phyloP scores from a whole-genome alignment of 1,140 invertebrate species.

The Trachymyrmex septentrionalis region DNA sequence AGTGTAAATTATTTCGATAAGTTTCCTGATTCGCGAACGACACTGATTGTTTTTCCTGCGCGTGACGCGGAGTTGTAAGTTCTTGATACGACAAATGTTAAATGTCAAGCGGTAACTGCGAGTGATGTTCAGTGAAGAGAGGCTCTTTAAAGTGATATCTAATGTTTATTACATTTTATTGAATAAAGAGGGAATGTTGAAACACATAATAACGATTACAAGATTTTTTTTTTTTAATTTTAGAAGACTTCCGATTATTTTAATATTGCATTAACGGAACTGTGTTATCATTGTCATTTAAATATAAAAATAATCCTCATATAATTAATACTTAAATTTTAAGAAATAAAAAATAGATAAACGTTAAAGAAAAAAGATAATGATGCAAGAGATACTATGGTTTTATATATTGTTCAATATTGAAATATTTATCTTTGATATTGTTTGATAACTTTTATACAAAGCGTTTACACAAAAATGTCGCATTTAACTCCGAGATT shows the following conservation, averaged over 20 bases:
- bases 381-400: neutral
- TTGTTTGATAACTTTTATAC: neutral
- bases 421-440: constrained; percentile 3
- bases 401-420: neutral
- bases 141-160: neutral
- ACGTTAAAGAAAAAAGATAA: neutral
- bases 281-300: neutral
- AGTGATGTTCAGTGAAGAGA: constrained; percentile 3
- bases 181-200: neutral
- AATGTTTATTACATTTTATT: neutral
- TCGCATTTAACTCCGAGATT: constrained; percentile 13
- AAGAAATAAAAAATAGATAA: neutral
- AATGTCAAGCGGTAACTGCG: constrained; percentile 36
- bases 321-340: neutral
- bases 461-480: neutral
- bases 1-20: neutral
- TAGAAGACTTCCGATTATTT: neutral
- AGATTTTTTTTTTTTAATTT: neutral
- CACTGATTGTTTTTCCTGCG: constrained; percentile 3
- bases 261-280: neutral
- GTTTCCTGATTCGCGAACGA: neutral
- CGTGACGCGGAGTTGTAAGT: neutral
- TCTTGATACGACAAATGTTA: constrained; percentile 35
- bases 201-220: neutral
- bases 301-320: neutral